Percentiles rank a stretch among this genome's conserved stretches.
Conservation (phyloP, 1,140 invertebrate species). For the Drosophila busckii region DNA sequence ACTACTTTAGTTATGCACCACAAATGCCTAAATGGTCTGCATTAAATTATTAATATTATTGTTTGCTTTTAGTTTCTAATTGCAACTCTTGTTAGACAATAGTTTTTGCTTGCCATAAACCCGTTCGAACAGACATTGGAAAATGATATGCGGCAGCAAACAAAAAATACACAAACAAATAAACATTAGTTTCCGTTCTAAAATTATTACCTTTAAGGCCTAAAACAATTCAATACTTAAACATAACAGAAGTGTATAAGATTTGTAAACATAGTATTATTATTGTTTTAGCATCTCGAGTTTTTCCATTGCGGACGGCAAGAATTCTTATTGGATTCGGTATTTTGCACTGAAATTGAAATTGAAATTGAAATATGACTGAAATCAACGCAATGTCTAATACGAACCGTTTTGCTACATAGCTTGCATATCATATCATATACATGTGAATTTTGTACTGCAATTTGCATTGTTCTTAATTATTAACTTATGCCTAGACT, state of each 20-base stretch:
- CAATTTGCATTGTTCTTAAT: constrained; percentile 52
- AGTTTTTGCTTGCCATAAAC: neutral
- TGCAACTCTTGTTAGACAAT: constrained; percentile 23
- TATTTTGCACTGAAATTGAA: constrained; percentile 5
- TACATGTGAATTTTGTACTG: constrained; percentile 58
- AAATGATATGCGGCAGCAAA: too few species aligned
- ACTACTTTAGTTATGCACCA: constrained; percentile 44
- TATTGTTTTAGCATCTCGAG: too few species aligned
- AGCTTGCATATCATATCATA: constrained; percentile 5
- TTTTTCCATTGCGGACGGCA: constrained; percentile 72
- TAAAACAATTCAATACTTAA: neutral
- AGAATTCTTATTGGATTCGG: constrained; percentile 37
- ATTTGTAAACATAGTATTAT: neutral
- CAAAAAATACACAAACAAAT: too few species aligned
- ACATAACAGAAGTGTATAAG: constrained; percentile 3
- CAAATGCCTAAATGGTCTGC: neutral
- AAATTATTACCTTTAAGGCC: too few species aligned
- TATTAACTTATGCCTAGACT: constrained; percentile 30
- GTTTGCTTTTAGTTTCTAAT: constrained; percentile 8
- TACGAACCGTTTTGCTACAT: neutral
- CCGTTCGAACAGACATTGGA: constrained; percentile 1
- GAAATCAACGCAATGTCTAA: constrained; percentile 22
- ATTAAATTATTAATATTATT: constrained; percentile 6
- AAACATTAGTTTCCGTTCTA: neutral
- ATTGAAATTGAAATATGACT: neutral